Base-by-base conservation (phyloP, 2,888 invertebrate species). In the Ephialtes manifestator region DNA sequence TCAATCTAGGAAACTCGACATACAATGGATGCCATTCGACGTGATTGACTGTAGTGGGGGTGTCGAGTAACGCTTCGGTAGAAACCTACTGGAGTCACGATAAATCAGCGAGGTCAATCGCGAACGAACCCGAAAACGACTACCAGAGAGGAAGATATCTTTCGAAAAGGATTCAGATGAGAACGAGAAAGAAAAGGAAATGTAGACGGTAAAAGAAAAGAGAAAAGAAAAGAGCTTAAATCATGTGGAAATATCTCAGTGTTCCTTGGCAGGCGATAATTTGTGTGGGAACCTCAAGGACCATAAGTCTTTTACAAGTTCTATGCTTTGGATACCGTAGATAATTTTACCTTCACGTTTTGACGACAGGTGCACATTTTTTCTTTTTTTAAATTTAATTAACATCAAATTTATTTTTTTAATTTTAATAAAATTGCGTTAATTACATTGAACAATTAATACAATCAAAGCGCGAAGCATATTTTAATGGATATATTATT, bases 1-100 rank as follows among this genome's bases (percentile, higher is more conserved):
- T 83, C 78, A 83, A 83, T 83, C 83, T 78, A 58, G 67, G 68
- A 83, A 74, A 78, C 83, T 78, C 74, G 83, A 83, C 74, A 72
- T 74, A 83, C 83, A 83, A 78, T 83, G 83, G 78, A 74, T 58
- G 83, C 74, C 51, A 74, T 83, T 68, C 67, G 67, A 78, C 51
- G 74, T 74, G 79, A 83, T 79, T 63, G 83, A 79, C 79, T 79
- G 74, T 58, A 71, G 39, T 39, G 76, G 13, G 81, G 55, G 60
- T 75, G 83, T 83, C 60, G 70, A 79, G 60, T 79, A 83, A 83
- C 83, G 60, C 48, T 48, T 48, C 68, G 71, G 68, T 74, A 31
- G 68, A 79, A 83, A 78, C 60, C 79, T 75, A 31, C 74, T 20
- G 43, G 74, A 60, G 71, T 65, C 48, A 63, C 79, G 83, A 83